Conservation (phyloP, 2,888 invertebrate genomes). For the Magallana nippona region DNA sequence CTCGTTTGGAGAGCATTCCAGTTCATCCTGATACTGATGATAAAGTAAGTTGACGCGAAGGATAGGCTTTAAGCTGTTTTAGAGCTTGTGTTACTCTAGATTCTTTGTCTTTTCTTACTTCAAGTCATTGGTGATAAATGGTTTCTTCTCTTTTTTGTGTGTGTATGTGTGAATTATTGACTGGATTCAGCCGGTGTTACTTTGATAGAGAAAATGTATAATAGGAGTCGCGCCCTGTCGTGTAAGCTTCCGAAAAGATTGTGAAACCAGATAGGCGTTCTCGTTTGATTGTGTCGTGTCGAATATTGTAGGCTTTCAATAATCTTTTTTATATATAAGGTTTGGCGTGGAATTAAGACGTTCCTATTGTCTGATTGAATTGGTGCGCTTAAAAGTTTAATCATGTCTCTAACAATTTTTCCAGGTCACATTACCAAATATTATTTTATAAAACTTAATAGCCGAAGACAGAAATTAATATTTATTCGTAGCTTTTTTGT, state of each 20-base stretch:
- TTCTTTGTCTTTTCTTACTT: background rate
- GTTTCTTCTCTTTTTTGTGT: background rate
- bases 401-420: background rate
- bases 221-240: background rate
- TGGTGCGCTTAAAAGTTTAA: background rate
- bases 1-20: slow-evolving; percentile 9
- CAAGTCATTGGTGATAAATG: background rate
- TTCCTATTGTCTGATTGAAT: background rate
- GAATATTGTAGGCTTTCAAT: background rate
- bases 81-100: too few species aligned
- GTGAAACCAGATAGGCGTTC: background rate
- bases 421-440: background rate
- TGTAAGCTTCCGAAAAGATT: background rate
- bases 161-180: slow-evolving; percentile 7
- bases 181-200: background rate
- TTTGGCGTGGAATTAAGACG: background rate
- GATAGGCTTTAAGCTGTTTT: too few species aligned
- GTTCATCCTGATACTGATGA: slow-evolving; percentile 26
- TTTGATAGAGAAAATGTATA: background rate
- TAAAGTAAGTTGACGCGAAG: slow-evolving; percentile 17
- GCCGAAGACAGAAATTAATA: too few species aligned
- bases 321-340: background rate
- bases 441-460: too few species aligned
- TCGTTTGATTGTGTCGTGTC: background rate
- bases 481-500: background rate